Percentiles rank a stretch among this genome's conserved stretches.
Conservation (phyloP, 1,140 invertebrate genomes). For the Musca domestica region DNA sequence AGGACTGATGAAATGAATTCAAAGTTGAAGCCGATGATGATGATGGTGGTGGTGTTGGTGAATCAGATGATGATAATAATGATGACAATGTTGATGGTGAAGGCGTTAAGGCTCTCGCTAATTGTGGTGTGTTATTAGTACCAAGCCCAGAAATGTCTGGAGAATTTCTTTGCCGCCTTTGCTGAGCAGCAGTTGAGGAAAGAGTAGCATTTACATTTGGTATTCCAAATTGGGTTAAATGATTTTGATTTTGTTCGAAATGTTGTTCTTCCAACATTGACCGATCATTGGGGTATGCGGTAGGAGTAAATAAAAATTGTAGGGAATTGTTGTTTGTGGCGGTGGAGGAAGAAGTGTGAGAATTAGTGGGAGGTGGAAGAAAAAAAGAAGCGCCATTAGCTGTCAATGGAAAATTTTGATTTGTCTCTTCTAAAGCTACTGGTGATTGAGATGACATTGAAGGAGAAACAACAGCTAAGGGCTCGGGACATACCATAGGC, state of each 20-base stretch:
- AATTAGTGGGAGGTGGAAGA: constrained; percentile 26
- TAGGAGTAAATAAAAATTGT: neutral
- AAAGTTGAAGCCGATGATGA: constrained; percentile 18
- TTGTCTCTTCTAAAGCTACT: neutral
- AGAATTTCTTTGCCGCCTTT: neutral
- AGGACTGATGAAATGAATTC: constrained; percentile 20
- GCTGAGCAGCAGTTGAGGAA: neutral
- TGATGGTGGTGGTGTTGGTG: constrained; percentile 24
- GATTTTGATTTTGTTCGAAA: too few relatives aligned
- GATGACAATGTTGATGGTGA: neutral
- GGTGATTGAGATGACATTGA: neutral
- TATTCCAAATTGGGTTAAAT: too few relatives aligned
- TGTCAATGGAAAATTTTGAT: too few relatives aligned
- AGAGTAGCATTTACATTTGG: too few relatives aligned
- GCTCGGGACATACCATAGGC: constrained; percentile 17
- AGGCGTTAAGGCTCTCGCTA: neutral
- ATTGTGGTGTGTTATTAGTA: neutral
- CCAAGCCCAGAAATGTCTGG: too few relatives aligned
- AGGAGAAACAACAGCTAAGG: neutral
- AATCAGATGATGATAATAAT: neutral
- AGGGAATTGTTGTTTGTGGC: neutral
- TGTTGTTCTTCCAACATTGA: too few relatives aligned
- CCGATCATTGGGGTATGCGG: too few relatives aligned
- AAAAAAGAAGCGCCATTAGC: constrained; percentile 18
- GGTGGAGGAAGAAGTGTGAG: constrained; percentile 31